Conservation (phyloP, 2,113 vertebrate genomes). For the Phylloscopus whistleri region DNA sequence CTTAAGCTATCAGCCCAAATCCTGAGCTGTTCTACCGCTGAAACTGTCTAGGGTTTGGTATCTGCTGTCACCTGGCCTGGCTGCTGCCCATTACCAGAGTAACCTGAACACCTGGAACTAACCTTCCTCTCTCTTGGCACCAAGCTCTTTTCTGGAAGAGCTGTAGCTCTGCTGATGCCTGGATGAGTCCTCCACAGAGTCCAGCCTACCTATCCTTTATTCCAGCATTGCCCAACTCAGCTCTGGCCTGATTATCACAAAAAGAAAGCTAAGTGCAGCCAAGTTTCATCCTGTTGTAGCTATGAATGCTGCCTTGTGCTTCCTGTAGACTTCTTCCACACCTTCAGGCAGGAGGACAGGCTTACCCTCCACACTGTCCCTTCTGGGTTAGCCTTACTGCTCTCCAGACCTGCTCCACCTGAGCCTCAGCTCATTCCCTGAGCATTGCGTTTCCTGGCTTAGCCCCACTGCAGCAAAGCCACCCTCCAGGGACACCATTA, state of each 20-base stretch:
- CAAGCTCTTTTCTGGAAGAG: neutral
- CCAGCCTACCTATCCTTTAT: neutral
- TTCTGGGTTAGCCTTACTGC: neutral
- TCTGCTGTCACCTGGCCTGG: neutral
- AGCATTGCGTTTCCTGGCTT: neutral
- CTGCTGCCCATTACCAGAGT: neutral
- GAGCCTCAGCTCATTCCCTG: neutral
- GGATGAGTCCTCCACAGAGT: neutral
- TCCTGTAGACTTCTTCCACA: neutral
- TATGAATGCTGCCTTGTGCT: neutral
- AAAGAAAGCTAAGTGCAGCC: neutral
- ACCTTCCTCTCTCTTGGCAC: neutral
- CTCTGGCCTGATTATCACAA: neutral
- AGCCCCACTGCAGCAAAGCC: neutral
- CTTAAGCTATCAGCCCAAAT: neutral
- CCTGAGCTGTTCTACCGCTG: neutral
- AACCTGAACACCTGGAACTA: neutral
- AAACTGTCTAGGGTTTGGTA: neutral
- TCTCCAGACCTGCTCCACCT: neutral
- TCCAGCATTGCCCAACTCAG: neutral
- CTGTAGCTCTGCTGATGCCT: neutral
- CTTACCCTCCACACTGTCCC: neutral
- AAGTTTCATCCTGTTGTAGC: neutral
- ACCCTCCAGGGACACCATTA: neutral
- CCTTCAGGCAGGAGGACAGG: accelerated